Evolutionary conservation across 2,113 vertebrate genomes (phyloP).

Genomic region (Mustela lutreola): DNA sequence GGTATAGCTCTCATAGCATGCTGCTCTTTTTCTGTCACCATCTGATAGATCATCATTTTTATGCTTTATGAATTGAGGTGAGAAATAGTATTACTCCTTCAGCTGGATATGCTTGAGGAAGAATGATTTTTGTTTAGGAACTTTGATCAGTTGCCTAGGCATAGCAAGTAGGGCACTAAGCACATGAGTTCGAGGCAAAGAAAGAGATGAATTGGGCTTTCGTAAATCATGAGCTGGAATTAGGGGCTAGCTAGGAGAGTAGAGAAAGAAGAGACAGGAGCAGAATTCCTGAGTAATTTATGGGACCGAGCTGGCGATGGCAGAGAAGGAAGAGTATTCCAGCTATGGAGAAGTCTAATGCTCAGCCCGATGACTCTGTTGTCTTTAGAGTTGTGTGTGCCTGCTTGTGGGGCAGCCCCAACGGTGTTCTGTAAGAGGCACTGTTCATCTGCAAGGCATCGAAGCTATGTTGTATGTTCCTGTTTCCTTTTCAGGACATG

Average conservation of each 20-base stretch:
- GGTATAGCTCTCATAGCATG: background rate
- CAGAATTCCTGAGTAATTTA: background rate
- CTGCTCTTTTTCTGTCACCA: background rate
- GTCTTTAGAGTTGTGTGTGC: rapidly evolving
- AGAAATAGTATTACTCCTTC: background rate
- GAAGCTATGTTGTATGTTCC: no score
- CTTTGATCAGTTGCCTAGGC: background rate
- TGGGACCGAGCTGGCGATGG: no score
- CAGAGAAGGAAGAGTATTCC: background rate
- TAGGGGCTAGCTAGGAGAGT: background rate
- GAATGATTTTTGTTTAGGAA: background rate
- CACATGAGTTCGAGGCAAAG: background rate
- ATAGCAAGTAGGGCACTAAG: background rate
- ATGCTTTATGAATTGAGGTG: background rate
- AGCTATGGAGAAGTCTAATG: background rate
- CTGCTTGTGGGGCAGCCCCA: no score
- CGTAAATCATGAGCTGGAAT: background rate
- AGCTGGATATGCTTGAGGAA: no score
- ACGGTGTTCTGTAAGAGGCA: background rate
- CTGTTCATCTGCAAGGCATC: background rate
- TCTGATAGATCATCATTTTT: background rate
- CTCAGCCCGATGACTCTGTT: background rate
- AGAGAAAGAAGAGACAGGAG: background rate
- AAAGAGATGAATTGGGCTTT: background rate
- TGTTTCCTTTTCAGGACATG: background rate